phyloP scores from a whole-genome alignment of 2,888 invertebrate genomes.

The Ophonus ardosiacus region DNA sequence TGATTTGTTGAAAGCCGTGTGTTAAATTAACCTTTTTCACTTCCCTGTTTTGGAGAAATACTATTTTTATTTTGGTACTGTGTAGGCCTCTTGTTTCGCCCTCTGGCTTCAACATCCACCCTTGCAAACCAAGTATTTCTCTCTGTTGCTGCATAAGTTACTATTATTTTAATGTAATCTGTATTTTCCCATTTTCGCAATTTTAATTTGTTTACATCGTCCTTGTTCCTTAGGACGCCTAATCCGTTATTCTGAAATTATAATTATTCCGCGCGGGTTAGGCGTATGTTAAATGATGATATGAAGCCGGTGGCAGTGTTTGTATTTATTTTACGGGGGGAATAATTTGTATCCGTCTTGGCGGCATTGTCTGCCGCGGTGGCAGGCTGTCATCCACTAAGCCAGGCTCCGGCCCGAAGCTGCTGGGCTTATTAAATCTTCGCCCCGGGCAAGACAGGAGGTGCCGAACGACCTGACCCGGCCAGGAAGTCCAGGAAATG shows the following conservation, averaged over 20 bases:
- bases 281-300: conserved; percentile 59
- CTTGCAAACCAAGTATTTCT: too few relatives aligned
- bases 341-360: conserved; percentile 61
- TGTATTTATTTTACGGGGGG: conserved; percentile 59
- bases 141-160: too few relatives aligned
- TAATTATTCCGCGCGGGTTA: neutral
- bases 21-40: too few relatives aligned
- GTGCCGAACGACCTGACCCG: neutral
- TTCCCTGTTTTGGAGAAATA: too few relatives aligned
- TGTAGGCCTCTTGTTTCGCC: too few relatives aligned
- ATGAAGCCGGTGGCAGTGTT: conserved; percentile 28
- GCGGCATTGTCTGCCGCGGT: conserved; percentile 46
- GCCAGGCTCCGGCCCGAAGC: conserved; percentile 48
- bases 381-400: conserved; percentile 56
- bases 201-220: too few relatives aligned
- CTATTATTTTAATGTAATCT: too few relatives aligned
- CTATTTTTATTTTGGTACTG: too few relatives aligned
- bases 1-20: too few relatives aligned
- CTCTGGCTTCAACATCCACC: too few relatives aligned
- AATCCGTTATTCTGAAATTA: neutral
- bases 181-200: too few relatives aligned
- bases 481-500: neutral
- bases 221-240: too few relatives aligned
- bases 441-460: conserved; percentile 23
- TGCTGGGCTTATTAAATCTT: conserved; percentile 62